Percentiles rank a stretch among this genome's conserved stretches.
Conservation (phyloP, 2,888 invertebrate species). For the Aphodius granarius region DNA sequence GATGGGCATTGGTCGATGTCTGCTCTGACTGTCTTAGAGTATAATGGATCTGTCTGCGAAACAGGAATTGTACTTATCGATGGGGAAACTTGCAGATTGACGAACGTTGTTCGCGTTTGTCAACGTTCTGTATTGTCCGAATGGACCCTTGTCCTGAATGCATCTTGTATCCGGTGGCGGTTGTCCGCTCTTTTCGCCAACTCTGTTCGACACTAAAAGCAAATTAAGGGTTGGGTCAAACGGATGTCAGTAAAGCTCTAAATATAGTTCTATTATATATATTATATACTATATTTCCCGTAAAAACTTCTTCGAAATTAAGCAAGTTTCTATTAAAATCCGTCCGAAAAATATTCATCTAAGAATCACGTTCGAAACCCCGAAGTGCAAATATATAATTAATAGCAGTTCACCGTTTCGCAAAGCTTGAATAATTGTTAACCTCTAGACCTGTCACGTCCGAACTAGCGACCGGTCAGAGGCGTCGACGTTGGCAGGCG, state of each 20-base stretch:
- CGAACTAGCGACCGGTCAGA: conserved; percentile 25
- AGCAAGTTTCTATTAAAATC: too few species aligned
- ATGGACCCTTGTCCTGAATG: conserved; percentile 47
- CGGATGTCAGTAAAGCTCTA: not conserved
- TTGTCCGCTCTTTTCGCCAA: not conserved
- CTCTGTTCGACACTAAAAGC: not conserved
- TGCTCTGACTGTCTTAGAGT: not conserved
- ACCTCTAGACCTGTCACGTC: conserved; percentile 27
- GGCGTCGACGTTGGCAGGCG: conserved; percentile 25
- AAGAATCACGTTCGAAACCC: not conserved
- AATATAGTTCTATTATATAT: too few species aligned
- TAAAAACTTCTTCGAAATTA: too few species aligned
- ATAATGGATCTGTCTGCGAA: conserved; percentile 6
- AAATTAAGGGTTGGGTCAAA: not conserved
- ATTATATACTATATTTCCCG: too few species aligned
- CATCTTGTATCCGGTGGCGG: conserved; percentile 28
- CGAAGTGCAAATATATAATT: conserved; percentile 23
- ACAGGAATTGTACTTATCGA: conserved; percentile 41
- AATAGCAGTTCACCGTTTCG: conserved; percentile 19
- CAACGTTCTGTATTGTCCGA: conserved; percentile 36
- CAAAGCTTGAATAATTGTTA: conserved; percentile 25
- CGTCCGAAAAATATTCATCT: conserved; percentile 16
- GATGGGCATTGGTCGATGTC: not conserved
- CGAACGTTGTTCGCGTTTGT: conserved; percentile 51
- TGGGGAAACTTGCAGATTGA: conserved; percentile 52